These are phyloP conservation scores for Salvelinus namaycush DNA, from an alignment of 2,113 vertebrate genomes.

Conservation along the genomic window DNA sequence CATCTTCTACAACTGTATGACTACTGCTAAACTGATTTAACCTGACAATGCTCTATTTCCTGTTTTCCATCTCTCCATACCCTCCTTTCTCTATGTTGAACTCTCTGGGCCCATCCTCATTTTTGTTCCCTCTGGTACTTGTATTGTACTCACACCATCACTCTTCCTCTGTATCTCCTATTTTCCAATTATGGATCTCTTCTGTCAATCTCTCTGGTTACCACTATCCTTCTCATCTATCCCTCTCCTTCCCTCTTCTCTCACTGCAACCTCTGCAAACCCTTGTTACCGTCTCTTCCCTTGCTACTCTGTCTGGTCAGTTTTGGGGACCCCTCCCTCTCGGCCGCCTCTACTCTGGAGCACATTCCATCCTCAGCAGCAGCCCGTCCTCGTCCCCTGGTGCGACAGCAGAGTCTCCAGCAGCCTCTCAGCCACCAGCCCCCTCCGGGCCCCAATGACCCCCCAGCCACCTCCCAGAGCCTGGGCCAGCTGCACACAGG, in stretches of 20 bases:
- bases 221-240: conserved; percentile 9
- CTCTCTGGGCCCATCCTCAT: neutral
- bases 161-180: conserved; percentile 72
- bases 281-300: neutral
- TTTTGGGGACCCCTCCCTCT: conserved; percentile 94
- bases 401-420: conserved; percentile 96
- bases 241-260: conserved; percentile 76
- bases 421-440: conserved; percentile 95
- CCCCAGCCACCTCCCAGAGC: conserved; percentile 95
- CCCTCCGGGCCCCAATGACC: conserved; percentile 87
- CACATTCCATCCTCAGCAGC: conserved; percentile 93
- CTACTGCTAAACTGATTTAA: neutral
- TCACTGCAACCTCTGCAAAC: conserved; percentile 35
- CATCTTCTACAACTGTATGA: conserved; percentile 9
- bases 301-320: conserved; percentile 60
- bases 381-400: conserved; percentile 89
- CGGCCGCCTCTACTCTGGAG: conserved; percentile 95
- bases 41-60: conserved; percentile 48
- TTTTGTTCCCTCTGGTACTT: neutral
- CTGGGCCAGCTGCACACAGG: conserved; percentile 91
- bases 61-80: neutral
- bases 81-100: conserved; percentile 9
- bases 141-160: neutral
- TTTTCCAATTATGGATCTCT: conserved; percentile 54
- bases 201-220: conserved; percentile 45